These are phyloP conservation scores for Megalops cyprinoides DNA, from an alignment of 2,797 vertebrate species.

Conservation along the genomic window DNA sequence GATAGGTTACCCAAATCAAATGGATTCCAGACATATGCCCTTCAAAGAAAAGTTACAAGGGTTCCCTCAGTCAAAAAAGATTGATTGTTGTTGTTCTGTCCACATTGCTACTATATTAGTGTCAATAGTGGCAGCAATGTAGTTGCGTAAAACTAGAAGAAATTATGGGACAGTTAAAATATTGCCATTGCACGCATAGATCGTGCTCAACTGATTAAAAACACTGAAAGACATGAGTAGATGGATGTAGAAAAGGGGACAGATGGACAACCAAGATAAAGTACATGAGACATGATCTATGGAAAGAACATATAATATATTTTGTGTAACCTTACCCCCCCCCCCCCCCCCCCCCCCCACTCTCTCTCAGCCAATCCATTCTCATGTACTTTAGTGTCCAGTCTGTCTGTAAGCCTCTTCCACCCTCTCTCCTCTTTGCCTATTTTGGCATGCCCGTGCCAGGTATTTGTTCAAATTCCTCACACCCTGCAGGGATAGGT, in stretches of 20 bases:
- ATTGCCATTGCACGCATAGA: constrained; percentile 44
- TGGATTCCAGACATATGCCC: not conserved
- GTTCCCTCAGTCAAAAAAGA: not conserved
- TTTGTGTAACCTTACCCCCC: constrained; percentile 11
- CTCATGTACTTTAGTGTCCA: not conserved
- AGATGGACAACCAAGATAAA: not conserved
- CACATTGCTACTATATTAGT: not conserved
- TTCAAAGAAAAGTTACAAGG: not conserved
- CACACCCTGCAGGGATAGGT: constrained; percentile 80
- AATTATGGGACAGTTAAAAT: constrained; percentile 39
- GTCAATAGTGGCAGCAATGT: not conserved
- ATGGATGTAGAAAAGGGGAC: constrained; percentile 1
- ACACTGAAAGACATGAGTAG: constrained; percentile 40
- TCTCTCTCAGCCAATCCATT: not conserved
- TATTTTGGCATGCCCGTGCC: constrained; percentile 79
- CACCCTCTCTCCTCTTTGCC: constrained; percentile 48
- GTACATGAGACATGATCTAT: constrained; percentile 3
- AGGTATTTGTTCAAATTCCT: constrained; percentile 87
- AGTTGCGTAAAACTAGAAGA: not conserved
- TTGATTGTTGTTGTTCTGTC: not conserved
- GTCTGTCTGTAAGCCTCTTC: constrained; percentile 5
- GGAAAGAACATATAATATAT: not conserved
- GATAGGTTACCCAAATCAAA: not conserved
- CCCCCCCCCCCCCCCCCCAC: constrained; percentile 52
- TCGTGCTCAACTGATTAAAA: constrained; percentile 62